Base-by-base conservation (phyloP, 2,888 invertebrate genomes). In the Hermaeophaga mercurialis region DNA sequence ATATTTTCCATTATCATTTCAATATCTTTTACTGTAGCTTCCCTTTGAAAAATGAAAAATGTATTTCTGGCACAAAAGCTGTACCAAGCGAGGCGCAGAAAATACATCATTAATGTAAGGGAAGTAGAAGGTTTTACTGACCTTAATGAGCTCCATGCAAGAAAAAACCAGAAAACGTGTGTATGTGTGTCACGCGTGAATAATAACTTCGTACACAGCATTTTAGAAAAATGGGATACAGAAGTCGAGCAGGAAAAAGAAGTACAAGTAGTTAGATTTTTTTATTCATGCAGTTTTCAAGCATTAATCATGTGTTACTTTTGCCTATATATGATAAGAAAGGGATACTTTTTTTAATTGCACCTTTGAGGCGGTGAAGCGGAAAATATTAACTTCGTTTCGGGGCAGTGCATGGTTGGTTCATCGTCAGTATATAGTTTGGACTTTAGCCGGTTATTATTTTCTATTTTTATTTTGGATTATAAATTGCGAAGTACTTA, bases 91-190 rank as follows among this genome's bases (percentile, higher is more conserved):
- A 26, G 17, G 48, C 31, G 9, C 31, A 43, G 31, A 47, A 49
- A n/a, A 43, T 36, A 34, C 43, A 28, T 45, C 55, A 55, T 55
- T 44, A 55, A 44, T 44, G 48, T 49, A 43, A 28, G 55, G 48
- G 48, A 44, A 56, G 33, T 41, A 18, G 28, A 49, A 46, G 15
- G 28, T 62, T 61, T 56, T 64, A 62, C 62, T 67, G 67, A 67
- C 67, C 67, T 64, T 67, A 67, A 67, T 67, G 66, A 65, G 53
- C n/a, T n/a, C n/a, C 39, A 54, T 33, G 36, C 36, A 54, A 59
- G 58, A 61, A 61, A 60, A 59, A 22, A n/a, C 14, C 22, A 48
- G 26, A 49, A 43, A 50, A 15, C 22, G 33, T 22, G 19, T 34
- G 34, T 59, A 61, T 55, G 52, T 58, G 53, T 64, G 66, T 66